Percentiles rank a stretch among this genome's conserved stretches.
Conservation (phyloP, 2,888 invertebrate species). For the Hirtodrosophila trivittata region DNA sequence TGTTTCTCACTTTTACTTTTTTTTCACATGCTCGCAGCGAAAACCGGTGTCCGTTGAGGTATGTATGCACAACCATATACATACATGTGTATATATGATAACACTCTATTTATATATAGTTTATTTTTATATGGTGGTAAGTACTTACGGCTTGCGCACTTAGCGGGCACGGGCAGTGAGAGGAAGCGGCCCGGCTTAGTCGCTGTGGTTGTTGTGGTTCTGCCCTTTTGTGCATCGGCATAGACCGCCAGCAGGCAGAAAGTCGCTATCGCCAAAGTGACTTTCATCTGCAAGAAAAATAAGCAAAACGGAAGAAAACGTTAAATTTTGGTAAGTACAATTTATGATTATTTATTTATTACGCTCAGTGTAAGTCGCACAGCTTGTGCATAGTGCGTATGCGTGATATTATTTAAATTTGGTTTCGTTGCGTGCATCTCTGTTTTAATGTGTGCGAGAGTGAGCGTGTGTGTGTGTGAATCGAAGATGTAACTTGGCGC, state of each 20-base stretch:
- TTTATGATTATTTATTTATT: not conserved
- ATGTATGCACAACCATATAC: no score
- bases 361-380: conserved; percentile 20
- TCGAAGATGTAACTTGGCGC: conserved; percentile 69
- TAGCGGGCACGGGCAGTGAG: conserved; percentile 91
- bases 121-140: not conserved
- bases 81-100: not conserved
- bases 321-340: conserved; percentile 18
- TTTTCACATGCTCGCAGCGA: conserved; percentile 22
- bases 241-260: conserved; percentile 85
- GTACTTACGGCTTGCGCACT: conserved; percentile 93
- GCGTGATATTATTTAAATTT: conserved; percentile 63
- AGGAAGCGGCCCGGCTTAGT: conserved; percentile 93
- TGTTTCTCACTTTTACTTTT: conserved; percentile 72
- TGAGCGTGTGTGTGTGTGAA: conserved; percentile 28
- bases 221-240: conserved; percentile 86
- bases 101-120: not conserved
- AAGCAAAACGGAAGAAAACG: conserved; percentile 12
- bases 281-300: conserved; percentile 87
- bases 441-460: conserved; percentile 7
- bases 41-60: conserved; percentile 17
- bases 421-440: conserved; percentile 30
- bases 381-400: conserved; percentile 58
- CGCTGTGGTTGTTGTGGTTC: conserved; percentile 86
- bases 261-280: conserved; percentile 87